phyloP scores from a whole-genome alignment of 2,113 vertebrate genomes.

The Corythoichthys haematopterus region DNA sequence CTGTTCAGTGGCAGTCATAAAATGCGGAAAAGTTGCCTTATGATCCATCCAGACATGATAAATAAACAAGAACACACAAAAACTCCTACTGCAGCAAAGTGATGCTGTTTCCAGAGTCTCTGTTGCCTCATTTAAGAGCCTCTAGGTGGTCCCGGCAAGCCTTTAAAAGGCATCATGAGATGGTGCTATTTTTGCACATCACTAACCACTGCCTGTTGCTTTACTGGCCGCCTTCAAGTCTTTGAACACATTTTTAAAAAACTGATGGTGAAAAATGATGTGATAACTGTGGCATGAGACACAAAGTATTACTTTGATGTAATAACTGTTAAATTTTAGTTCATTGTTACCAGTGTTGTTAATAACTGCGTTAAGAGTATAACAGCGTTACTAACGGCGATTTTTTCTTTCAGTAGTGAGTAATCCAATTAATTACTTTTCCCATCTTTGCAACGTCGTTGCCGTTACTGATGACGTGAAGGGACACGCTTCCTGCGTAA shows the following conservation, averaged over 20 bases:
- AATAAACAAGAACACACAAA: slow-evolving; percentile 3
- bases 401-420: too few species aligned
- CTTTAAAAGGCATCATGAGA: background rate
- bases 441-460: too few species aligned
- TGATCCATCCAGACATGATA: slow-evolving; percentile 29
- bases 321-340: background rate
- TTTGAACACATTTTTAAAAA: slow-evolving; percentile 19
- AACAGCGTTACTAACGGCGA: too few species aligned
- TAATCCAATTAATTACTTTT: too few species aligned
- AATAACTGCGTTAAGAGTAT: too few species aligned
- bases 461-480: too few species aligned
- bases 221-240: background rate
- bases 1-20: slow-evolving; percentile 24
- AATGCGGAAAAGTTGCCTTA: slow-evolving; percentile 26
- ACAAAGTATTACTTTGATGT: background rate
- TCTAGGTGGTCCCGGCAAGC: background rate
- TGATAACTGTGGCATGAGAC: background rate
- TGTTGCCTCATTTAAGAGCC: slow-evolving; percentile 12
- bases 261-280: slow-evolving; percentile 15
- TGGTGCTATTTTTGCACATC: background rate
- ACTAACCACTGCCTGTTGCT: background rate
- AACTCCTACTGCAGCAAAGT: background rate
- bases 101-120: slow-evolving; percentile 1
- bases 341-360: too few species aligned
- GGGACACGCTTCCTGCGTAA: too few species aligned